Conservation (phyloP, 2,113 vertebrate genomes). For the Chlamydotis undulata region DNA sequence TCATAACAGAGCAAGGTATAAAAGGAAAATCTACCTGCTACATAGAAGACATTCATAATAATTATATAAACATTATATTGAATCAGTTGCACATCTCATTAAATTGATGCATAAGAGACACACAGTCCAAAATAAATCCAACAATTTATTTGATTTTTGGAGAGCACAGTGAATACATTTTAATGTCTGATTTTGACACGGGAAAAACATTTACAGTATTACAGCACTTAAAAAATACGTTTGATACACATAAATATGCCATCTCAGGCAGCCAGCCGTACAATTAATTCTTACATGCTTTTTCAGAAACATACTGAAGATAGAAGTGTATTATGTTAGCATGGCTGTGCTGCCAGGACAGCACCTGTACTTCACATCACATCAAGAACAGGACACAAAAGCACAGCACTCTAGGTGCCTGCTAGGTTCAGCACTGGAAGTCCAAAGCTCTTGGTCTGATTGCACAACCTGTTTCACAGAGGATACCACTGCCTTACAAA, state of each 20-base stretch:
- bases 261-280: not conserved
- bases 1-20: not conserved
- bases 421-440: not conserved
- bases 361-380: not conserved
- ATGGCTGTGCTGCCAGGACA: not conserved
- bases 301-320: not conserved
- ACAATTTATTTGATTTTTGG: not conserved
- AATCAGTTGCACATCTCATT: not conserved
- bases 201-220: not conserved
- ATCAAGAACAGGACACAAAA: not conserved
- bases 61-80: too few species aligned
- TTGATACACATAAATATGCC: not conserved
- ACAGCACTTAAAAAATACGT: not conserved
- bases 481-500: not conserved
- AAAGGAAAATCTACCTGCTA: not conserved
- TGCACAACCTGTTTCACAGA: not conserved
- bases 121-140: not conserved
- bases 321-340: fast-evolving
- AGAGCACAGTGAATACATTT: not conserved
- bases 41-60: not conserved
- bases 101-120: not conserved
- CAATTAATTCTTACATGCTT: not conserved
- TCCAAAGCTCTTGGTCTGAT: not conserved
- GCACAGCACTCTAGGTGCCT: not conserved
- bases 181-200: not conserved